These are phyloP conservation scores for Ctenochaetus hawaiiensis DNA, from an alignment of 2,797 vertebrate species.

Conservation along the genomic window DNA sequence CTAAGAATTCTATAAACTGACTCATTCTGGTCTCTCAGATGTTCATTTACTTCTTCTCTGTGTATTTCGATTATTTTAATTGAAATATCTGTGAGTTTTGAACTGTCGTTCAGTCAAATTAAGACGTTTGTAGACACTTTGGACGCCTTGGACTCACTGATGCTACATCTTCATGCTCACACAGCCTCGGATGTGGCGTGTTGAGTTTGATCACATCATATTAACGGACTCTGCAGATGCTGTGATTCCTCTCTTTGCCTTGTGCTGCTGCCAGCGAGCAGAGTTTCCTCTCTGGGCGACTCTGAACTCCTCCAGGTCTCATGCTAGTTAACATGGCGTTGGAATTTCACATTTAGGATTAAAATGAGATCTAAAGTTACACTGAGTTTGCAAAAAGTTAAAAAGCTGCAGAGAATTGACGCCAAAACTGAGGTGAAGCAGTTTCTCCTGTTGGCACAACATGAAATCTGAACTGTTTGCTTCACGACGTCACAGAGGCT, in stretches of 20 bases:
- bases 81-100: not conserved
- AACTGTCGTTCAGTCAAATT: too few species aligned
- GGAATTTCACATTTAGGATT: not conserved
- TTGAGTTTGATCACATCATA: not conserved
- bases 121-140: too few species aligned
- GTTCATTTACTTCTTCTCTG: not conserved
- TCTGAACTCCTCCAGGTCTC: not conserved
- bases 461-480: constrained; percentile 15
- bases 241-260: not conserved
- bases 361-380: not conserved
- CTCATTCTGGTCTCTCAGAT: not conserved
- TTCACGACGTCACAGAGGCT: constrained; percentile 10
- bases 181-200: not conserved
- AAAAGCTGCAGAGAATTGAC: not conserved
- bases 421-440: not conserved
- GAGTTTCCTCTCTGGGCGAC: not conserved
- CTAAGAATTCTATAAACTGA: too few species aligned
- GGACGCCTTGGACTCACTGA: too few species aligned
- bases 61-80: not conserved
- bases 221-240: not conserved
- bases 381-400: not conserved
- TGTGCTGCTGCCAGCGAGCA: not conserved
- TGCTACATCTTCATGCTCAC: not conserved
- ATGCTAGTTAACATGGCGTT: not conserved
- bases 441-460: constrained; percentile 11